These are phyloP conservation scores for Laticauda colubrina DNA, from an alignment of 2,113 vertebrate genomes.

Conservation along the genomic window DNA sequence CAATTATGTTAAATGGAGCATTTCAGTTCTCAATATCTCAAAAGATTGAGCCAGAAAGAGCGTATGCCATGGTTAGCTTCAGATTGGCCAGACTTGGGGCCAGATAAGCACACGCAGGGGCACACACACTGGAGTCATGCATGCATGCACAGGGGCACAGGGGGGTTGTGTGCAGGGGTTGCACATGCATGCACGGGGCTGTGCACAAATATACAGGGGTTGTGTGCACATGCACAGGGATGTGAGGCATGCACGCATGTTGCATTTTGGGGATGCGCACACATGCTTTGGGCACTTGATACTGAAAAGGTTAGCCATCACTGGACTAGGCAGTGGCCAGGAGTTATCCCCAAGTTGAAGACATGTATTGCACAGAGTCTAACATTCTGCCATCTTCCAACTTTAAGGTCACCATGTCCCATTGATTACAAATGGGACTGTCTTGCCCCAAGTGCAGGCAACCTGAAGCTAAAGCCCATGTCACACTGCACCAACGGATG, in stretches of 20 bases:
- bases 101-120: background rate
- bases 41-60: background rate
- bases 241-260: too few relatives aligned
- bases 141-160: too few relatives aligned
- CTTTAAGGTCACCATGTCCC: background rate
- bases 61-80: background rate
- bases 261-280: too few relatives aligned
- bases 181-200: too few relatives aligned
- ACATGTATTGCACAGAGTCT: background rate
- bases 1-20: background rate
- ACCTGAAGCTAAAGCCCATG: background rate
- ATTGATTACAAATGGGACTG: background rate
- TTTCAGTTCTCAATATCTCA: background rate
- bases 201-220: too few relatives aligned
- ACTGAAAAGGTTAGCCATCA: too few relatives aligned
- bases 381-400: background rate
- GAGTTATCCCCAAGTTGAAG: background rate
- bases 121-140: too few relatives aligned
- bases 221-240: too few relatives aligned
- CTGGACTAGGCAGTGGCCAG: background rate
- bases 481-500: too few relatives aligned
- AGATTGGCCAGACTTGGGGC: background rate
- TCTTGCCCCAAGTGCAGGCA: background rate
- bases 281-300: too few relatives aligned
- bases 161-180: too few relatives aligned